Evolutionary conservation across 2,113 vertebrate genomes (phyloP).

Genomic region (Rhea pennata): DNA sequence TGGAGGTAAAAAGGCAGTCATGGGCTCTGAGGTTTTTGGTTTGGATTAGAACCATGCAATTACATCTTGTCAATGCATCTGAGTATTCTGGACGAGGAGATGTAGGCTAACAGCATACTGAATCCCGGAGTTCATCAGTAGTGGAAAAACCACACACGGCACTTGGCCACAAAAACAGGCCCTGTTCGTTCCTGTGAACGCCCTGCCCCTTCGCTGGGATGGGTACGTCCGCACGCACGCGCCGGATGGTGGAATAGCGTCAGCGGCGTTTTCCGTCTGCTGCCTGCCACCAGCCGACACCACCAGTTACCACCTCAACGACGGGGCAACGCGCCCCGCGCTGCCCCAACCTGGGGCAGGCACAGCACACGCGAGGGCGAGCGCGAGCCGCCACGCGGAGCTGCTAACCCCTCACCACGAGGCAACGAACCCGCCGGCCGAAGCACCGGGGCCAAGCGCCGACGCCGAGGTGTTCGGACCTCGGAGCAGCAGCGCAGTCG

Average conservation of each 20-base stretch:
- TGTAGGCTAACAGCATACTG: background rate
- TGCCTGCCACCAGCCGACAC: background rate
- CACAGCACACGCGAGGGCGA: background rate
- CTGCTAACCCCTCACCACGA: background rate
- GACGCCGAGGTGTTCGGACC: slow-evolving; percentile 30
- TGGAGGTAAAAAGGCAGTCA: background rate
- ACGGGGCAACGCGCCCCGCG: background rate
- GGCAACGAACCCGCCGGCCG: background rate
- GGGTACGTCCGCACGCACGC: background rate
- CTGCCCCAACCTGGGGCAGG: background rate
- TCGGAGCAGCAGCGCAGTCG: slow-evolving; percentile 8
- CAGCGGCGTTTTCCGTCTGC: background rate
- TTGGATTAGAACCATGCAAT: background rate
- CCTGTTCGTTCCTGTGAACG: background rate
- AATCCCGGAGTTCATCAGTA: background rate
- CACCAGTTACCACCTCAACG: background rate
- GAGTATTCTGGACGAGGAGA: background rate
- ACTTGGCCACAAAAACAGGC: background rate
- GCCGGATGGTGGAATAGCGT: background rate
- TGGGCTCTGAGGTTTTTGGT: background rate
- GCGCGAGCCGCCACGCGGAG: background rate
- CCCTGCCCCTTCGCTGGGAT: background rate
- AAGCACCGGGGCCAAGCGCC: slow-evolving; percentile 24
- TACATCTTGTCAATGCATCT: background rate
- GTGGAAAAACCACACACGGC: background rate